A percentile compares a stretch with the other conserved stretches of the same genome.
Evolutionary conservation across 1,140 invertebrate genomes (phyloP).

Genomic region (Camponotus pennsylvanicus): DNA sequence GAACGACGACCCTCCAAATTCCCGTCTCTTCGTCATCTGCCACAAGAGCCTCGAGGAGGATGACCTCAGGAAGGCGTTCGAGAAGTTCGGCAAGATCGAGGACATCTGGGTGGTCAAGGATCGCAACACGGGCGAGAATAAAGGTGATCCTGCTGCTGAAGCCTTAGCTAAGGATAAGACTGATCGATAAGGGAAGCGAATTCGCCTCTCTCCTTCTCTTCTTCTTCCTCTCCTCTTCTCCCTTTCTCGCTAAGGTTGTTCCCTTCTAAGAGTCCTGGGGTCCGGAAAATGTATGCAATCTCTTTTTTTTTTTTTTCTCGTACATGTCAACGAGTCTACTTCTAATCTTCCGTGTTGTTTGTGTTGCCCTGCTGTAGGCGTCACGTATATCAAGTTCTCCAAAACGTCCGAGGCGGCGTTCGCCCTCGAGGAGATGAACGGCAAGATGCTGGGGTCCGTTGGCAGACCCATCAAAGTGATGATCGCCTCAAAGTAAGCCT

Average conservation of each 20-base stretch:
- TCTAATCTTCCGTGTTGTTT: constrained; percentile 37
- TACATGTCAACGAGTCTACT: background rate
- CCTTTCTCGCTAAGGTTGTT: too few species aligned
- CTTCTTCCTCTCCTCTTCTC: background rate
- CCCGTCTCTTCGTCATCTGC: constrained; percentile 95
- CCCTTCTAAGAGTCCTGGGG: too few species aligned
- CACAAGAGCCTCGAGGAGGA: constrained; percentile 93
- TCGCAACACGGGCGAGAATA: constrained; percentile 93
- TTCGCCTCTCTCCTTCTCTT: too few species aligned
- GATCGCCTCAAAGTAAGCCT: constrained; percentile 91
- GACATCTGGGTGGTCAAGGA: constrained; percentile 96
- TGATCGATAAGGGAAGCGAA: constrained; percentile 42
- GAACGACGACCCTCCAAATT: constrained; percentile 93
- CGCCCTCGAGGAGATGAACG: constrained; percentile 95
- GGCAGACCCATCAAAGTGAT: constrained; percentile 95
- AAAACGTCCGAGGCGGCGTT: constrained; percentile 95
- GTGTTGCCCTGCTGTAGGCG: constrained; percentile 83
- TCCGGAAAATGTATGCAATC: too few species aligned
- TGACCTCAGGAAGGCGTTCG: constrained; percentile 92
- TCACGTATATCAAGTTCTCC: constrained; percentile 93
- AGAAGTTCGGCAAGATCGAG: constrained; percentile 94
- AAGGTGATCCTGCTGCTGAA: constrained; percentile 88
- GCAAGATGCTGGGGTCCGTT: constrained; percentile 91
- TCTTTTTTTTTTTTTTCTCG: background rate
- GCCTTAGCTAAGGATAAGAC: background rate